Percentiles rank a stretch among this genome's conserved stretches.
Evolutionary conservation across 2,113 vertebrate genomes (phyloP).

Genomic region (Mirza zaza): DNA sequence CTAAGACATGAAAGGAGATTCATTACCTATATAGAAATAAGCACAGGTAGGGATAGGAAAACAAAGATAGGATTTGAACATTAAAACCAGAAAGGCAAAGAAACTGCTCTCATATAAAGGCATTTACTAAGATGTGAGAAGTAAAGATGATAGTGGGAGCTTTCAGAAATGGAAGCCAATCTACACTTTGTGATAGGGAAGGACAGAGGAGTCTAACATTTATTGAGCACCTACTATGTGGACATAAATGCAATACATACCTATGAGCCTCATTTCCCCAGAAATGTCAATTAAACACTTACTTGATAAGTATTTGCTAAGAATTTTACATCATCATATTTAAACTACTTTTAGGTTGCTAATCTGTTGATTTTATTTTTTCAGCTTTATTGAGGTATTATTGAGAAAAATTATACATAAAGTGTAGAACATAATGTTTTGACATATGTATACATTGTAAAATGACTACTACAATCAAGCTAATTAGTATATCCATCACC

Average conservation of each 20-base stretch:
- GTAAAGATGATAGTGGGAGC: not conserved
- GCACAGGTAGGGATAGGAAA: not conserved
- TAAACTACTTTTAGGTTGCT: not conserved
- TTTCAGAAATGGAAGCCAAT: not conserved
- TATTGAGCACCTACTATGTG: not conserved
- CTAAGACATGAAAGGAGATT: not conserved
- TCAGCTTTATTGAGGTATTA: not conserved
- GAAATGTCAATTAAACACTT: not conserved
- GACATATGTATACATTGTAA: not conserved
- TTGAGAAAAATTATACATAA: not conserved
- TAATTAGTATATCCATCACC: not conserved
- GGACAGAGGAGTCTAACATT: not conserved
- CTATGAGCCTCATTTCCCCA: not conserved
- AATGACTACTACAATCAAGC: not conserved
- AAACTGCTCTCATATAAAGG: not conserved
- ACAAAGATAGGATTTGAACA: not conserved
- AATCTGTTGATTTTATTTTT: not conserved
- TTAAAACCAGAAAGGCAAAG: not conserved
- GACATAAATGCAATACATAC: not conserved
- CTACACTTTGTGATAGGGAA: not conserved
- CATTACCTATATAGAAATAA: slow-evolving; percentile 15
- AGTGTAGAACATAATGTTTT: not conserved
- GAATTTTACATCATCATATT: not conserved
- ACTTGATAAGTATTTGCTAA: not conserved
- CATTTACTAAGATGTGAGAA: not conserved